A percentile compares a stretch with the other conserved stretches of the same genome.
Evolutionary conservation across 53 echinoderm and acorn worm genomes (phyloP).

Genomic region (Crossaster papposus): DNA sequence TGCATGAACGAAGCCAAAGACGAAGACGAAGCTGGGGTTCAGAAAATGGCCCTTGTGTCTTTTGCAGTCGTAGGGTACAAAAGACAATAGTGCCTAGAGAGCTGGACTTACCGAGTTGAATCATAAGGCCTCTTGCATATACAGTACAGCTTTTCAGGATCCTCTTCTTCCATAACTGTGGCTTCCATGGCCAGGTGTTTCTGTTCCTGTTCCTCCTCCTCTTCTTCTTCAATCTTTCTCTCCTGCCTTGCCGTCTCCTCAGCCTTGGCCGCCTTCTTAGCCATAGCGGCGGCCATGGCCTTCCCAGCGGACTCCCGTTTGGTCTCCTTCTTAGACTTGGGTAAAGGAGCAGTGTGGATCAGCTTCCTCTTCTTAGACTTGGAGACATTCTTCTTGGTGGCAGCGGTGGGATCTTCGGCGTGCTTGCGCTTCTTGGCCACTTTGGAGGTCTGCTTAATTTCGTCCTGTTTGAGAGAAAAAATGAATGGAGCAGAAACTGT

Average conservation of each 20-base stretch:
- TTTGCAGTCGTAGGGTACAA: background rate
- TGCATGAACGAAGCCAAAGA: too few species aligned
- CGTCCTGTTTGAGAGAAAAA: slow-evolving; percentile 63
- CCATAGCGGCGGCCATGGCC: slow-evolving; percentile 17
- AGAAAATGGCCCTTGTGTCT: too few species aligned
- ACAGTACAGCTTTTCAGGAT: slow-evolving; percentile 71
- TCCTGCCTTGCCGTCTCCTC: slow-evolving; percentile 54
- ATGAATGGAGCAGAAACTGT: background rate
- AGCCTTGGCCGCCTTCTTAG: slow-evolving; percentile 35
- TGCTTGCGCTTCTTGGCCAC: slow-evolving; percentile 69
- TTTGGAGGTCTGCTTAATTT: slow-evolving; percentile 64
- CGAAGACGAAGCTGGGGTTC: too few species aligned
- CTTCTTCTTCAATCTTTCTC: slow-evolving; percentile 58
- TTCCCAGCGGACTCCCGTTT: slow-evolving; percentile 43
- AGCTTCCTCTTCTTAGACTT: slow-evolving; percentile 67
- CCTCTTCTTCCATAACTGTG: slow-evolving; percentile 28
- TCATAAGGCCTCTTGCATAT: slow-evolving; percentile 95
- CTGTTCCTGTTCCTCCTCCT: slow-evolving; percentile 32
- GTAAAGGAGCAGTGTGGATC: slow-evolving; percentile 7
- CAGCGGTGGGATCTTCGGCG: slow-evolving; percentile 31
- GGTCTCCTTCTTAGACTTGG: slow-evolving; percentile 56
- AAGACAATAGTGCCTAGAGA: background rate
- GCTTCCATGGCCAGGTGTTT: slow-evolving; percentile 4
- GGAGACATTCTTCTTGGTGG: slow-evolving; percentile 33
- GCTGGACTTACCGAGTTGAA: slow-evolving; percentile 70